These are phyloP conservation scores for Aix galericulata DNA, from an alignment of 2,113 vertebrate genomes.

Conservation along the genomic window DNA sequence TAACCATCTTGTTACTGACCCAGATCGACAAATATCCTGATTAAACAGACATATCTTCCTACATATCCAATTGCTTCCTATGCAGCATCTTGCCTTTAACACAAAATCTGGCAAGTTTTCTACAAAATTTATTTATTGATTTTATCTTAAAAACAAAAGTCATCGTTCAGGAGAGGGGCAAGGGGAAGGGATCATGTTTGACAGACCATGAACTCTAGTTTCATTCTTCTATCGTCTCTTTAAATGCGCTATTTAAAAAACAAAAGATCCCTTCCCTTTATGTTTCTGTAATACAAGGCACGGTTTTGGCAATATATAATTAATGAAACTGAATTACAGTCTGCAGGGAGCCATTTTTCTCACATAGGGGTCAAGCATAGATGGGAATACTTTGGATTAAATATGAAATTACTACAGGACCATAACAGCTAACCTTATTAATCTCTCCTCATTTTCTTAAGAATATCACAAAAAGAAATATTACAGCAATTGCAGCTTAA, in stretches of 20 bases:
- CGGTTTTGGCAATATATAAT: background rate
- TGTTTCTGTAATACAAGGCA: background rate
- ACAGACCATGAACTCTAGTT: background rate
- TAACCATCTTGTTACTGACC: constrained; percentile 56
- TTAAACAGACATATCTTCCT: constrained; percentile 56
- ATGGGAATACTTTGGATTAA: constrained; percentile 23
- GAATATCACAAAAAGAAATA: constrained; percentile 1
- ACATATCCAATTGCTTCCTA: constrained; percentile 6
- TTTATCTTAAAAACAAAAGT: constrained; percentile 44
- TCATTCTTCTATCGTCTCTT: background rate
- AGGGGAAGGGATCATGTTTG: background rate
- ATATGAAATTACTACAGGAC: constrained; percentile 21
- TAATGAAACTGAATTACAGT: background rate
- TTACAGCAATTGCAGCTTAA: background rate
- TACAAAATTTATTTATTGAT: constrained; percentile 13
- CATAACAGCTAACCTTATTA: background rate
- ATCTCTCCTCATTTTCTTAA: constrained; percentile 42
- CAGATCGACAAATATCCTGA: constrained; percentile 66
- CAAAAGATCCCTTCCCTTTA: background rate
- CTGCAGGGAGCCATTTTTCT: background rate
- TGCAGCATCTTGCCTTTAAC: constrained; percentile 16
- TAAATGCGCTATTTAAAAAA: background rate
- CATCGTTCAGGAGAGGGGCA: background rate
- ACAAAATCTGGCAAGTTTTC: constrained; percentile 30
- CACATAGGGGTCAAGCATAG: background rate